These are phyloP conservation scores for Panulirus ornatus DNA, from an alignment of 1,140 invertebrate species.

Conservation along the genomic window DNA sequence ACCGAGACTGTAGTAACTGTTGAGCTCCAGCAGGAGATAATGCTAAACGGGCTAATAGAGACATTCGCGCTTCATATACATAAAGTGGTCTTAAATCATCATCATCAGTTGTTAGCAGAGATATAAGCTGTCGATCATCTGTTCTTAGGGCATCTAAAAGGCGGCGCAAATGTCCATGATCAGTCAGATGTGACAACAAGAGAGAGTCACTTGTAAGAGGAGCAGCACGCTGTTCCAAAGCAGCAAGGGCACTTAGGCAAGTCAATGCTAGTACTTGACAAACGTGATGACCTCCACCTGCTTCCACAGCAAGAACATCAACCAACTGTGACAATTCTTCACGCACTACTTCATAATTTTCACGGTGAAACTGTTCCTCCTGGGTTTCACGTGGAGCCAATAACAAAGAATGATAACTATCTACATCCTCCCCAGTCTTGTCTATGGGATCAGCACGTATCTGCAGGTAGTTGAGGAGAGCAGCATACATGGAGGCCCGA, in stretches of 20 bases:
- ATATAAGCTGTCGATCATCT: conserved; percentile 85
- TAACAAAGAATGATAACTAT: conserved; percentile 55
- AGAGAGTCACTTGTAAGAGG: conserved; percentile 85
- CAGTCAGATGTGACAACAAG: conserved; percentile 68
- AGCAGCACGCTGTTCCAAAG: conserved; percentile 86
- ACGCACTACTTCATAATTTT: conserved; percentile 82
- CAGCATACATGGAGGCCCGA: conserved; percentile 89
- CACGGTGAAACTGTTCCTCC: conserved; percentile 78
- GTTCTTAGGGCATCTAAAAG: conserved; percentile 88
- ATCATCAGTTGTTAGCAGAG: conserved; percentile 84
- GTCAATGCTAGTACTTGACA: conserved; percentile 90
- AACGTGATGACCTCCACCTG: conserved; percentile 91
- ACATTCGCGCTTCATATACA: conserved; percentile 92
- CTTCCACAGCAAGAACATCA: conserved; percentile 90
- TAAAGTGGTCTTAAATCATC: conserved; percentile 87
- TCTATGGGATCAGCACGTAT: conserved; percentile 78
- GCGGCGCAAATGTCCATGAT: conserved; percentile 88
- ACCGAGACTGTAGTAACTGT: conserved; percentile 86
- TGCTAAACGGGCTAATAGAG: conserved; percentile 87
- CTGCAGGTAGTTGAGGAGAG: conserved; percentile 84
- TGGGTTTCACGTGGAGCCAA: conserved; percentile 77
- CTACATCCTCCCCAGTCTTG: conserved; percentile 79
- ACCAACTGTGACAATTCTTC: conserved; percentile 89
- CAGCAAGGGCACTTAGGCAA: conserved; percentile 88
- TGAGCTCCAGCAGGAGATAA: conserved; percentile 86